A percentile compares a stretch with the other conserved stretches of the same genome.
These are phyloP conservation scores for Catalaphyllia jardinei DNA, from an alignment of 64 coral and sea anemone species.

Conservation along the genomic window DNA sequence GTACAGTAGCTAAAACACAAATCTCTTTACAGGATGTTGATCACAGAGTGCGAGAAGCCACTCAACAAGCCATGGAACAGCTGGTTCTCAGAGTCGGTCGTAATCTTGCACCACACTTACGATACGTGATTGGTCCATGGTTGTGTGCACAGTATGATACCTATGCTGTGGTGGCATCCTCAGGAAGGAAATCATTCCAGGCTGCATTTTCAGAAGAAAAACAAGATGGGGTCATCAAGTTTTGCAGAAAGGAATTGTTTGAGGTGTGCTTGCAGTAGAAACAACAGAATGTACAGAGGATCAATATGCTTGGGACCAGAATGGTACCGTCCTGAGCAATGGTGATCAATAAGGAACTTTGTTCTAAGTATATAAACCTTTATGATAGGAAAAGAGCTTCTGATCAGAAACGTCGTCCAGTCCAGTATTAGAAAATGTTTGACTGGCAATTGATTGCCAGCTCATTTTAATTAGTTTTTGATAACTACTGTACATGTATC, in stretches of 20 bases:
- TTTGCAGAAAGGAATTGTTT: conserved; percentile 82
- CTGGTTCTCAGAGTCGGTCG: conserved; percentile 78
- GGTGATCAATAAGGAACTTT: no score
- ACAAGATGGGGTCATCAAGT: conserved; percentile 72
- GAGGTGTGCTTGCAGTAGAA: conserved; percentile 20
- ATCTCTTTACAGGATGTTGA: conserved; percentile 74
- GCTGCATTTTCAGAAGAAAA: conserved; percentile 79
- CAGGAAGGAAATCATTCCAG: conserved; percentile 70
- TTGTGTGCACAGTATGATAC: conserved; percentile 88
- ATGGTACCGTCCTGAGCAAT: no score
- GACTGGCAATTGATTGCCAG: no score
- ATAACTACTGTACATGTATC: no score
- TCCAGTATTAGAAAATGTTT: no score
- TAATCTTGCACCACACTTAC: conserved; percentile 89
- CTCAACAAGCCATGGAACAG: conserved; percentile 95
- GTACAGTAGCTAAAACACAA: no score
- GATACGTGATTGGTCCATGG: conserved; percentile 88
- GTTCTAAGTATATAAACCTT: no score
- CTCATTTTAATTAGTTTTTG: no score
- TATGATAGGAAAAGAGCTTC: no score
- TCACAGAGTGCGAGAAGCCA: conserved; percentile 94
- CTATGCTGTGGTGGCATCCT: conserved; percentile 84
- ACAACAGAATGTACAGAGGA: no score
- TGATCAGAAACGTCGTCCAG: no score
- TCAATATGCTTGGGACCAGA: no score